Evolutionary conservation across 2,113 vertebrate species (phyloP).

Genomic region (Tiliqua scincoides): DNA sequence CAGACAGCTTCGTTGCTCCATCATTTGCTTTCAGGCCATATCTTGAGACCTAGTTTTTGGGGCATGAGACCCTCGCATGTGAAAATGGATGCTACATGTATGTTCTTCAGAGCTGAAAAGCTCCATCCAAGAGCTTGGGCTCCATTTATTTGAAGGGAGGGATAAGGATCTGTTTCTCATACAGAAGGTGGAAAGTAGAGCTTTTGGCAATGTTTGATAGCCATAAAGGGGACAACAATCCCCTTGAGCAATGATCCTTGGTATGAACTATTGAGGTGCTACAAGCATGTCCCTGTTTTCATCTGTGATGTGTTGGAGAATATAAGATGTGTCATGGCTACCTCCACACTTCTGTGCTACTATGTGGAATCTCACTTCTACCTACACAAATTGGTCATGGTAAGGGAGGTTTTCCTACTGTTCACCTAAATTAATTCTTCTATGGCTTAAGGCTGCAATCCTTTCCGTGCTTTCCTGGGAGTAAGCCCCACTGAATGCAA

Average conservation of each 20-base stretch:
- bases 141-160: neutral
- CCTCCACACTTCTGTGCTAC: neutral
- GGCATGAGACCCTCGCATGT: neutral
- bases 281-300: neutral
- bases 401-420: neutral
- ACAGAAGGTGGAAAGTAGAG: neutral
- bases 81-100: neutral
- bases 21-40: too few relatives aligned
- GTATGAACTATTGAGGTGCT: neutral
- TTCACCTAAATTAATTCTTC: neutral
- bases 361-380: neutral
- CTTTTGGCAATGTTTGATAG: neutral
- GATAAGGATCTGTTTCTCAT: too few relatives aligned
- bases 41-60: neutral
- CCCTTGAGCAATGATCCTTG: neutral
- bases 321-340: neutral
- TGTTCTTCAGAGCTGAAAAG: neutral
- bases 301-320: neutral
- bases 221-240: too few relatives aligned
- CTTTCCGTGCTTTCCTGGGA: too few relatives aligned
- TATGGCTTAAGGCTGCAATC: neutral
- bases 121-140: neutral
- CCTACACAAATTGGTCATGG: neutral
- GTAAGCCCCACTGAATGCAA: too few relatives aligned
- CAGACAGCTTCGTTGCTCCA: too few relatives aligned